Base-by-base conservation (phyloP, 2,113 vertebrate species). In the Lamprologus speciosus region DNA sequence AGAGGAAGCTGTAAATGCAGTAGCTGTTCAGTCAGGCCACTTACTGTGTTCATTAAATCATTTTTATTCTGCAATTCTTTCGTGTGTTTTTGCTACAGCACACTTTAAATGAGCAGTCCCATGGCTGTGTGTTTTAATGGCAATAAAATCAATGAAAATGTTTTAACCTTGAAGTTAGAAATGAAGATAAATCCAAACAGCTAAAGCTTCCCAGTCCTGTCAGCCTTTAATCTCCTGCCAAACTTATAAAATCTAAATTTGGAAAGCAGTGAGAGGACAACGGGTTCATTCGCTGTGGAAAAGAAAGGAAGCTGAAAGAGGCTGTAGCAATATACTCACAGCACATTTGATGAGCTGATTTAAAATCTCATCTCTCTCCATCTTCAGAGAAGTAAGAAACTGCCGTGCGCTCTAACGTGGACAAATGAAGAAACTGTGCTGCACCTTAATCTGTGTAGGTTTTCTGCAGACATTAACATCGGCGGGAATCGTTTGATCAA, bases 231-330 rank as follows among this genome's bases (percentile, higher is more conserved):
- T 45, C 82, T 31, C 54, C 83, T 88, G 50, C 14, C 35, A 73
- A 82, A 87, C 85, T 78, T 84, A 83, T 81, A 51, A 86, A 51
- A 51, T 91, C 89, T 91, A 89, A 82, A 88, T 91, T 45, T 88
- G 79, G 89, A 91, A 82, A 57, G 53, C 81, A 45, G 58, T 1
- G 23, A 8, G 78, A 87, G 87, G 87, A 65, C 87, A 58, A 16
- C 5, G 80, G 58, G 88, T 92, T 92, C 89, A 83, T 28, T 6
- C 10, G 57, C 78, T 70, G 23, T 31, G 60, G n/a, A 11, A 42
- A 50, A 35, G 68, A 33, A 53, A 73, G 14, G 28, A 55, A 13
- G 45, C 82, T 83, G 26, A 50, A 63, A 85, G 81, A 57, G 65
- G 63, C 54, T 35, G 81, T 12, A 42, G 31, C 55, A 42, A 13